Percentiles rank a stretch among this genome's conserved stretches.
phyloP scores from a whole-genome alignment of 1,140 invertebrate species.

The Anastrepha ludens region DNA sequence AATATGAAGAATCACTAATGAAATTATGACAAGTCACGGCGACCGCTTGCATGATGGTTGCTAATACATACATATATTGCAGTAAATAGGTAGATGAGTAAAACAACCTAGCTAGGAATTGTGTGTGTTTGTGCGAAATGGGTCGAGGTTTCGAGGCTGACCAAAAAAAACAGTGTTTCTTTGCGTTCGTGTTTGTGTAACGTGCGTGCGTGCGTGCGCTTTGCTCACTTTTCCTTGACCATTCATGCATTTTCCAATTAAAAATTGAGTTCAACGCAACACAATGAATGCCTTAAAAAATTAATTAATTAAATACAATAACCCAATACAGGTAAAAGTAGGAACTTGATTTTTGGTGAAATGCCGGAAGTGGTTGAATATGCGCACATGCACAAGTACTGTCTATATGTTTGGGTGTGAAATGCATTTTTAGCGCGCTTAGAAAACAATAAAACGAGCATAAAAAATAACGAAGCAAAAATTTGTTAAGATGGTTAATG shows the following conservation, averaged over 20 bases:
- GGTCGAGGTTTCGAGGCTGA: constrained; percentile 30
- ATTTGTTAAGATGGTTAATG: constrained; percentile 16
- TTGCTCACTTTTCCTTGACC: constrained; percentile 41
- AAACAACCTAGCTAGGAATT: not conserved
- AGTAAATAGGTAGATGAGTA: constrained; percentile 7
- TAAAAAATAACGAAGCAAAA: not conserved
- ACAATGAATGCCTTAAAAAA: not conserved
- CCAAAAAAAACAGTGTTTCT: not conserved
- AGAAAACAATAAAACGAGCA: constrained; percentile 34
- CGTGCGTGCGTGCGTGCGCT: constrained; percentile 13
- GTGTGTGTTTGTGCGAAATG: constrained; percentile 21
- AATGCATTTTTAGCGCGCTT: constrained; percentile 46
- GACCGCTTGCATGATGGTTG: not conserved
- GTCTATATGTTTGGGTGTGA: constrained; percentile 4
- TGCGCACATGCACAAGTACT: not conserved
- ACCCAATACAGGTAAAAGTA: constrained; percentile 4
- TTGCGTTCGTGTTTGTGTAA: not conserved
- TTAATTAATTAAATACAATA: constrained; percentile 29
- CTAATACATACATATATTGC: not conserved
- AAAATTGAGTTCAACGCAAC: constrained; percentile 47
- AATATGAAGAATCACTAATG: constrained; percentile 16
- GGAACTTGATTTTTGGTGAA: constrained; percentile 12
- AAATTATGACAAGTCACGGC: not conserved
- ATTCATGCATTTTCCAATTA: constrained; percentile 14
- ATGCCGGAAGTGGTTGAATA: not conserved